A percentile compares a stretch with the other conserved stretches of the same genome.
These are phyloP conservation scores for Oncopodura yosiiana DNA, from an alignment of 1,140 invertebrate species.

Conservation along the genomic window DNA sequence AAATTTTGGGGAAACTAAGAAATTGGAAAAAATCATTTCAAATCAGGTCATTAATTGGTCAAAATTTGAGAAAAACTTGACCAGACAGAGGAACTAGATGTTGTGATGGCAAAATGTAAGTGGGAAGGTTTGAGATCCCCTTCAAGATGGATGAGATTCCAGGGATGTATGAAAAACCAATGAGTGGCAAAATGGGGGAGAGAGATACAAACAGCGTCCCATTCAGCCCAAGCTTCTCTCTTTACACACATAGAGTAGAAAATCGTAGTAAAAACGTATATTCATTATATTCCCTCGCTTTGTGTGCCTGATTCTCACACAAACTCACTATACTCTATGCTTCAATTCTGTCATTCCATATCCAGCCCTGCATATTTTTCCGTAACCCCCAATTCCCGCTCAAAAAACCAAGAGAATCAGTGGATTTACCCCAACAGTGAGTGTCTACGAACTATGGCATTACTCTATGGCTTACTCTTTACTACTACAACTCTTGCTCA, in stretches of 20 bases:
- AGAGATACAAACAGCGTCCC: neutral
- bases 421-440: too few species aligned
- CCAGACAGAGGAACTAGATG: slow-evolving; percentile 5
- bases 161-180: slow-evolving; percentile 23
- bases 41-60: neutral
- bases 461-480: too few species aligned
- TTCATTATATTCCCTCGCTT: too few species aligned
- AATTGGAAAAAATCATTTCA: neutral
- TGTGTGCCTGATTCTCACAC: neutral
- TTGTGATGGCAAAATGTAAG: neutral
- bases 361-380: neutral
- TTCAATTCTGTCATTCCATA: slow-evolving; percentile 1
- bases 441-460: too few species aligned
- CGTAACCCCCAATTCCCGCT: neutral
- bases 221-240: neutral
- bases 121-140: neutral
- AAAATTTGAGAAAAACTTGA: slow-evolving; percentile 21
- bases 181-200: slow-evolving; percentile 23
- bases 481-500: too few species aligned
- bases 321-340: slow-evolving; percentile 8
- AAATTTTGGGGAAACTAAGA: neutral
- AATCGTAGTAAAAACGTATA: too few species aligned
- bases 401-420: neutral
- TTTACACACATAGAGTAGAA: neutral
- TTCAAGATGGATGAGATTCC: slow-evolving; percentile 27